phyloP scores from a whole-genome alignment of 2,888 invertebrate species.

The Crioceris asparagi region DNA sequence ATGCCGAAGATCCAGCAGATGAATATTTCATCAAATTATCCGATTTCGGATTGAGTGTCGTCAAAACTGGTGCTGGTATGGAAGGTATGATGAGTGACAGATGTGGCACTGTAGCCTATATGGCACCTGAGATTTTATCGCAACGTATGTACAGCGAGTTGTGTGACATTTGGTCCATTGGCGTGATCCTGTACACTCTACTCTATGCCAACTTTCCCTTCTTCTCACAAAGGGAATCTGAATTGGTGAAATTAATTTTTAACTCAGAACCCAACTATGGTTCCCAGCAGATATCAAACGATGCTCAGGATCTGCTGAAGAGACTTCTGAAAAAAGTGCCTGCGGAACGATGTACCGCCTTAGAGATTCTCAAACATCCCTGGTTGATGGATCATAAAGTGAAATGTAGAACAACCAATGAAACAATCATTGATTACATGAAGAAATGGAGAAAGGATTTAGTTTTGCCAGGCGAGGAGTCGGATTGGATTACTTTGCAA shows the following conservation, averaged over 20 bases:
- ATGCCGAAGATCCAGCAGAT: slow-evolving; percentile 39
- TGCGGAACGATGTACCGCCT: slow-evolving; percentile 42
- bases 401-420: slow-evolving; percentile 21
- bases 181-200: slow-evolving; percentile 44
- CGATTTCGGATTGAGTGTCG: slow-evolving; percentile 47
- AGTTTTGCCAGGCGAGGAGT: slow-evolving; percentile 19
- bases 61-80: slow-evolving; percentile 39
- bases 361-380: slow-evolving; percentile 41
- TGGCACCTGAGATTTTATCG: slow-evolving; percentile 47
- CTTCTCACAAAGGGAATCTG: slow-evolving; percentile 26
- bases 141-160: slow-evolving; percentile 45
- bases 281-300: slow-evolving; percentile 16
- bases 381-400: slow-evolving; percentile 32
- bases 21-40: slow-evolving; percentile 44
- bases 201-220: slow-evolving; percentile 36
- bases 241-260: slow-evolving; percentile 30
- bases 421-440: slow-evolving; percentile 40
- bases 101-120: slow-evolving; percentile 2
- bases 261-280: slow-evolving; percentile 26
- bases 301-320: slow-evolving; percentile 38
- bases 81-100: slow-evolving; percentile 44
- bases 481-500: slow-evolving; percentile 6
- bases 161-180: slow-evolving; percentile 50
- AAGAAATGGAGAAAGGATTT: slow-evolving; percentile 35
- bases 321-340: slow-evolving; percentile 43